Evolutionary conservation across 35 echinoderm and acorn worm species (phyloP).

Genomic region (Lytechinus pictus): DNA sequence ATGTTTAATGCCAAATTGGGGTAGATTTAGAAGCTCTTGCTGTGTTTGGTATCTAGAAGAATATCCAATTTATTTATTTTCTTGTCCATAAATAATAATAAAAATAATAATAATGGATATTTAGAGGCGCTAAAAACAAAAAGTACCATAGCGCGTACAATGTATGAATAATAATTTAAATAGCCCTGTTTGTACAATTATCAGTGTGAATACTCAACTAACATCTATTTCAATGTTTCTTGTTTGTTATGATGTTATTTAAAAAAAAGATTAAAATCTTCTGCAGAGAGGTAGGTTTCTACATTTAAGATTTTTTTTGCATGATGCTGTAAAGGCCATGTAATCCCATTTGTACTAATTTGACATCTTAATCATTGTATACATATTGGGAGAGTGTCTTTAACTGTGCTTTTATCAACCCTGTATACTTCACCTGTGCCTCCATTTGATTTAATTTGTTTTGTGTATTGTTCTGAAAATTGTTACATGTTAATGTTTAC

Average conservation of each 20-base stretch:
- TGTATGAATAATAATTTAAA: too few relatives aligned
- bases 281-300: slow-evolving; percentile 36
- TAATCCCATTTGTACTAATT: slow-evolving; percentile 6
- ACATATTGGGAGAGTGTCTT: neutral
- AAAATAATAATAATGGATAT: too few relatives aligned
- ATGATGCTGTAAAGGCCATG: neutral
- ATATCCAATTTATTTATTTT: too few relatives aligned
- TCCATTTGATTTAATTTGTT: neutral
- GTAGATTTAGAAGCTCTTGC: too few relatives aligned
- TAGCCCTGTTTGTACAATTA: too few relatives aligned
- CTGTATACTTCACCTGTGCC: neutral
- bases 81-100: too few relatives aligned
- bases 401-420: neutral
- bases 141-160: too few relatives aligned
- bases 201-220: too few relatives aligned
- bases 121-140: too few relatives aligned
- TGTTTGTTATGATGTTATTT: neutral
- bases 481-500: neutral
- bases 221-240: neutral
- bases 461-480: neutral
- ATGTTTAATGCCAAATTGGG: too few relatives aligned
- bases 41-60: too few relatives aligned
- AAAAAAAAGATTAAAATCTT: slow-evolving; percentile 41
- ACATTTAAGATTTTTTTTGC: neutral
- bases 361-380: neutral